Evolutionary conservation across 1,140 invertebrate genomes (phyloP).

Genomic region (Caenorhabditis remanei): DNA sequence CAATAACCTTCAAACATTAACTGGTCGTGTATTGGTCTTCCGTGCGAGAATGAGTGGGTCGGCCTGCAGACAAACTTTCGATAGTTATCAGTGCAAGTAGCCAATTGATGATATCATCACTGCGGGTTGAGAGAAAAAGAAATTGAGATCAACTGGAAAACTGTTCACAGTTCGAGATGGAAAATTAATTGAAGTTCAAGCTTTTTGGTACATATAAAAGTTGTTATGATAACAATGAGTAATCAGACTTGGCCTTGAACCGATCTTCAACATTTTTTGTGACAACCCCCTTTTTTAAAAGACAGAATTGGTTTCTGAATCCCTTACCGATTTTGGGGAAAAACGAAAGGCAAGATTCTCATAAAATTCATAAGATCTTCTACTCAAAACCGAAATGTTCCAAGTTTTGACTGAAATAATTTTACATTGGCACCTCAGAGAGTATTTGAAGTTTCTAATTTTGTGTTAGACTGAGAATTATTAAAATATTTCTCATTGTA

Average conservation of each 20-base stretch:
- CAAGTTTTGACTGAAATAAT: too few species aligned
- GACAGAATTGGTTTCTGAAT: too few species aligned
- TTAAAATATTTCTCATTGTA: too few species aligned
- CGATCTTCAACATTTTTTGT: neutral
- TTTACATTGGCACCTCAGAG: too few species aligned
- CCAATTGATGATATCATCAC: neutral
- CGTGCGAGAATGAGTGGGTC: neutral
- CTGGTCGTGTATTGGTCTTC: constrained; percentile 18
- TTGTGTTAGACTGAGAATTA: too few species aligned
- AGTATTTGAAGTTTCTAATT: too few species aligned
- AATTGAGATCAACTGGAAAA: constrained; percentile 21
- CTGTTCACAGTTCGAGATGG: neutral
- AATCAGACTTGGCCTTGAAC: neutral
- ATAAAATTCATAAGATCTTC: too few species aligned
- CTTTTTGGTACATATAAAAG: neutral
- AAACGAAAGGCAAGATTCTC: too few species aligned
- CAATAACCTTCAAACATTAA: neutral
- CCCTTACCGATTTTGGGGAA: too few species aligned
- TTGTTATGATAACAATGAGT: constrained; percentile 23
- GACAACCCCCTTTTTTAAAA: too few species aligned
- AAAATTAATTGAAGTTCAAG: constrained; percentile 27
- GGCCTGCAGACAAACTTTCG: neutral
- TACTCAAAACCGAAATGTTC: too few species aligned
- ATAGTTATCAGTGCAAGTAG: neutral
- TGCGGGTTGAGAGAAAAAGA: neutral